These are phyloP conservation scores for Drosophila gunungcola DNA, from an alignment of 1,140 invertebrate genomes.

Conservation along the genomic window DNA sequence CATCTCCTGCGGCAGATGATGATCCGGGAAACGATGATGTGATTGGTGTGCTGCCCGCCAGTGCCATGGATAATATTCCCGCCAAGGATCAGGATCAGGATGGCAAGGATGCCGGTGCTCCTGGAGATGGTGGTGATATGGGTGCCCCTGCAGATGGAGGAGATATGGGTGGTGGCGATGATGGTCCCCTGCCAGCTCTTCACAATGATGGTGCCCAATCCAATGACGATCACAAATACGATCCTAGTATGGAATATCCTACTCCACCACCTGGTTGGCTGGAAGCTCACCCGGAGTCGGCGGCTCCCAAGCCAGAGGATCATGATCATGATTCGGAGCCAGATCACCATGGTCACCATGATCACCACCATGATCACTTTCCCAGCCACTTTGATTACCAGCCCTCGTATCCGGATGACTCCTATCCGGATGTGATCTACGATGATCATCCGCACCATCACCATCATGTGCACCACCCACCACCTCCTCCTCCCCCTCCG, in stretches of 20 bases:
- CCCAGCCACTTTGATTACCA: slow-evolving; percentile 47
- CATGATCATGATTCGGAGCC: slow-evolving; percentile 43
- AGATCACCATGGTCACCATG: slow-evolving; percentile 63
- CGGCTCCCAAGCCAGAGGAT: slow-evolving; percentile 53
- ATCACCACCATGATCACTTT: slow-evolving; percentile 61
- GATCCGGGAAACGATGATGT: slow-evolving; percentile 65
- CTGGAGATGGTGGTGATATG: slow-evolving; percentile 15
- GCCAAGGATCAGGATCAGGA: slow-evolving; percentile 43
- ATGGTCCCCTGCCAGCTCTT: slow-evolving; percentile 33
- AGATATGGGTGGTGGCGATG: slow-evolving; percentile 27
- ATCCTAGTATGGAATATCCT: slow-evolving; percentile 75
- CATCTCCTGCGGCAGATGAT: slow-evolving; percentile 42
- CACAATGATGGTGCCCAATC: slow-evolving; percentile 45
- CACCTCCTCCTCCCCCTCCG: slow-evolving; percentile 48
- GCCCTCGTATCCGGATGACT: slow-evolving; percentile 39
- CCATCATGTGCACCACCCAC: slow-evolving; percentile 84
- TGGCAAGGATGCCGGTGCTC: slow-evolving; percentile 39
- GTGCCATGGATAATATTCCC: slow-evolving; percentile 66
- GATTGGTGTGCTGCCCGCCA: slow-evolving; percentile 76
- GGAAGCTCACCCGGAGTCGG: slow-evolving; percentile 72
- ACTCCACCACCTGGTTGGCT: slow-evolving; percentile 80
- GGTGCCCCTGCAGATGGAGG: slow-evolving; percentile 19
- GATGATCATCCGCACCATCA: slow-evolving; percentile 57
- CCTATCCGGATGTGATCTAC: slow-evolving; percentile 74
- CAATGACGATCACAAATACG: slow-evolving; percentile 67